Base-by-base conservation (phyloP, 2,888 invertebrate genomes). In the Dendrolimus houi region DNA sequence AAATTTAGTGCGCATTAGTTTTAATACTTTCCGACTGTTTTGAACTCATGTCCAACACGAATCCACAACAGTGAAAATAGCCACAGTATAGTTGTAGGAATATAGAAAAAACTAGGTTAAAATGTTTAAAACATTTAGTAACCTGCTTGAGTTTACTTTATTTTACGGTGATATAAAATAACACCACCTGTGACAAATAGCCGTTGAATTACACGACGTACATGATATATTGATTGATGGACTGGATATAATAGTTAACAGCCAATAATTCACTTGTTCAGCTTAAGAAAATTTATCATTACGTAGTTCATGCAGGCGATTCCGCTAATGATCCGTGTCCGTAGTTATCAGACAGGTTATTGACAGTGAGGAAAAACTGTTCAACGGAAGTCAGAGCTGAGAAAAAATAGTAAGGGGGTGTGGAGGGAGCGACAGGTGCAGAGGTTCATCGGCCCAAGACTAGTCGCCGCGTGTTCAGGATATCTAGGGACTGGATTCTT, bases 271-370 rank as follows among this genome's bases (percentile, higher is more conserved):
- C 29, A 29, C 29, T 29, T 29, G 29, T 6, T 29, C 3, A 29
- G 29, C 29, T 29, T 29, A 29, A 29, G 29, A 29, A 29, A 29
- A 29, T 29, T 29, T 29, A 29, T 29, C 29, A 29, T 47, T 47
- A 47, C 47, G 47, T 8, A 70, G 70, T 64, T 65, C 69, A 64
- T 66, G 67, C 66, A 72, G 79, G 69, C 73, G 80, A 85, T 81
- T 81, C 75, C 71, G 79, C 81, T 87, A 89, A 87, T 87, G 87
- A 87, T 79, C 73, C 85, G 83, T 83, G 80, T 83, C 87, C 81
- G 82, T 74, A 79, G 77, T 81, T 80, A 83, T 84, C 82, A 70
- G 79, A 73, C 83, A 77, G 83, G 84, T 84, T 87, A 85, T 84
- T 81, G 87, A 79, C 79, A 75, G 80, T 72, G 77, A 74, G 77